Percentiles rank a stretch among this genome's conserved stretches.
These are phyloP conservation scores for Cylindroiulus punctatus DNA, from an alignment of 2,888 invertebrate species.

Conservation along the genomic window DNA sequence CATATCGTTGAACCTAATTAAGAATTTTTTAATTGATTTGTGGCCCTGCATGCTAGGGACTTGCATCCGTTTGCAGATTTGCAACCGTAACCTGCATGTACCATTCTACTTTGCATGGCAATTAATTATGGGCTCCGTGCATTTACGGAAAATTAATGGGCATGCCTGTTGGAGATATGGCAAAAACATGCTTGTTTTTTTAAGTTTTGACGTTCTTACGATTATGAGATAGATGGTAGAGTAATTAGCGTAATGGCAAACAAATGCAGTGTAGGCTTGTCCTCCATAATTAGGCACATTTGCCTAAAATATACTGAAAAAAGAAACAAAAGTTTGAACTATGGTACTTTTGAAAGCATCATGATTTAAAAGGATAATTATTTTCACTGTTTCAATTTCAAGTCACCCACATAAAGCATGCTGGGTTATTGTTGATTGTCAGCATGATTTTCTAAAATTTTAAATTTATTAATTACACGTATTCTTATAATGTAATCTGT, in stretches of 20 bases:
- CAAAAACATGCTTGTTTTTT: not conserved
- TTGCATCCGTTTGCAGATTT: slow-evolving; percentile 25
- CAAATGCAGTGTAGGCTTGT: not conserved
- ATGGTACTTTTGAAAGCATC: not conserved
- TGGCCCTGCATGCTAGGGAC: not conserved
- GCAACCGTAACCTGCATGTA: not conserved
- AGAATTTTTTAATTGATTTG: slow-evolving; percentile 29
- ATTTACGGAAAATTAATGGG: slow-evolving; percentile 33
- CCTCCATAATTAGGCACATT: not conserved
- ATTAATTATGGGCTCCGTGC: not conserved
- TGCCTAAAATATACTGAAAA: not conserved
- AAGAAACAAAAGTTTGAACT: not conserved
- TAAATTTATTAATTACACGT: too few species aligned
- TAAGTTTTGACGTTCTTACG: not conserved
- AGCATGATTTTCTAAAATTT: too few species aligned
- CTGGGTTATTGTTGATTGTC: too few species aligned
- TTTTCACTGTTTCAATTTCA: not conserved
- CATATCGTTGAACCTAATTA: slow-evolving; percentile 25
- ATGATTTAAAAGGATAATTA: not conserved
- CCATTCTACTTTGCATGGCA: not conserved
- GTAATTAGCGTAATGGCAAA: slow-evolving; percentile 18
- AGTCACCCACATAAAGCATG: too few species aligned
- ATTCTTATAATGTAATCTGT: too few species aligned
- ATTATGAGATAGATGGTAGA: slow-evolving; percentile 17
- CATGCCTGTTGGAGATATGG: slow-evolving; percentile 20